phyloP scores from a whole-genome alignment of 2,797 vertebrate species.

The Argya squamiceps region DNA sequence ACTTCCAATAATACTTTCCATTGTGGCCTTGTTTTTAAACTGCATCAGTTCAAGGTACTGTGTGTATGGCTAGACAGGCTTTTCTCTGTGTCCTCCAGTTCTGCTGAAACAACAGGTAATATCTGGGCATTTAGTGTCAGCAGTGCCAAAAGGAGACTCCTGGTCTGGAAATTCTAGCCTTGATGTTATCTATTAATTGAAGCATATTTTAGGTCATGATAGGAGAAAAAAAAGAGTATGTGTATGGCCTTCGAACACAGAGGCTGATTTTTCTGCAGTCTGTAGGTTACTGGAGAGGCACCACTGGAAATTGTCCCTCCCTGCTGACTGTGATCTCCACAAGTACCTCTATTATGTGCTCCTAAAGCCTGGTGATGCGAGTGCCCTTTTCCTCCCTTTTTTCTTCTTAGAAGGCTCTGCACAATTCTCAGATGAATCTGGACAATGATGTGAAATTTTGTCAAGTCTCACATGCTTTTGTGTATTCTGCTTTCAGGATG shows the following conservation, averaged over 20 bases:
- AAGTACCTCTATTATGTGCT: not conserved
- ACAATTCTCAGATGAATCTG: not conserved
- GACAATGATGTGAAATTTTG: not conserved
- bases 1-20: not conserved
- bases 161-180: not conserved
- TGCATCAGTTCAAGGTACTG: not conserved
- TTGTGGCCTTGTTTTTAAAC: not conserved
- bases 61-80: not conserved
- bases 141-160: not conserved
- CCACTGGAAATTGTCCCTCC: not conserved
- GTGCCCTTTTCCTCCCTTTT: not conserved
- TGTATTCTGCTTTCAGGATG: not conserved
- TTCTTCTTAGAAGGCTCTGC: not conserved
- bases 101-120: not conserved
- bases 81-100: not conserved
- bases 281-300: not conserved
- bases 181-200: not conserved
- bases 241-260: not conserved
- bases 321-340: not conserved
- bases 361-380: not conserved
- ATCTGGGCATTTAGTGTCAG: not conserved
- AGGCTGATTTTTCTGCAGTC: not conserved
- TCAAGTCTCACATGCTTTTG: not conserved
- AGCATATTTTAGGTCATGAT: not conserved
- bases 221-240: not conserved